Evolutionary conservation across 2,888 invertebrate species (phyloP), one percentile per base, ranked within the genome.

Genomic region (Cremastinae sp.): DNA sequence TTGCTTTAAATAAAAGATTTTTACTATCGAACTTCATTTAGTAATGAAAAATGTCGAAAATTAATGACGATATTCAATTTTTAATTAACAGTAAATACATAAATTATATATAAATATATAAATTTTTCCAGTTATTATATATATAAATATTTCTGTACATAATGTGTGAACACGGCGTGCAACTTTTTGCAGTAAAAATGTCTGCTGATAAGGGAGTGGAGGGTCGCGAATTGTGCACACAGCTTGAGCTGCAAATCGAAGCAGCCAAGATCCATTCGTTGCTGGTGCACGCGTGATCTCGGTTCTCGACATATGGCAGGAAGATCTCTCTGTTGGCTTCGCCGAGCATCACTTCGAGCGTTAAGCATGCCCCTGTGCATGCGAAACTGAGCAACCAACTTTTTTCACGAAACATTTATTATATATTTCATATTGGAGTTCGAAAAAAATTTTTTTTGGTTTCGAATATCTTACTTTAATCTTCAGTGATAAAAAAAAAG

Each of bases 341-440:
- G 64, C 7, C 62, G 58, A 76, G 75, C 68, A 72, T 28, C 68
- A 76, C 58, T 68, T 72, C 75, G 68, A 72, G 72, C 75, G 75
- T 76, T 72, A 75, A 75, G 68, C 62, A 58, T 68, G 38, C 47
- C 56, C 28, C 9, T 10, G 38, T 71, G 9, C 66, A 12, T n/a
- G 28, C 18, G n/a, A n/a, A n/a, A n/a, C n/a, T n/a, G n/a, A n/a
- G n/a, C n/a, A n/a, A n/a, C n/a, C n/a, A n/a, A n/a, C n/a, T n/a
- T n/a, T n/a, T n/a, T n/a, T n/a, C n/a, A n/a, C n/a, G n/a, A n/a
- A n/a, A n/a, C n/a, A n/a, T n/a, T 28, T 16, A 18, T 10, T 16
- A 43, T 43, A 16, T 36, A 12, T 56, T 45, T 10, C 10, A 59
- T 20, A 22, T 8, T 10, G 20, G 34, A 47, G 4, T 1, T 22